Base-by-base conservation (phyloP, 2,113 vertebrate genomes). In the Ia io region DNA sequence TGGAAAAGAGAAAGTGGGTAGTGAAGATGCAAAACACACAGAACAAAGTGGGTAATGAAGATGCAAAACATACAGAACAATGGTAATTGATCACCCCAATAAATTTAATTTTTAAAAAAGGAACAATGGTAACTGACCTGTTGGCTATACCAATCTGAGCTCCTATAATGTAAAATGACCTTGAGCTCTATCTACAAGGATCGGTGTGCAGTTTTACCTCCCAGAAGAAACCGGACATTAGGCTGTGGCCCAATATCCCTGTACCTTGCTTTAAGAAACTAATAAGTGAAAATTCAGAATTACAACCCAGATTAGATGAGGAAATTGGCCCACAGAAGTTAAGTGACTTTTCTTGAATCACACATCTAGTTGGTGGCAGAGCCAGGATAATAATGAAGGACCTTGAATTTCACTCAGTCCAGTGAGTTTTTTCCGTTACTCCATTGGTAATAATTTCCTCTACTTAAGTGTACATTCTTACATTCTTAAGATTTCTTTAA, bases 261-360 rank as follows among this genome's bases (percentile, higher is more conserved):
- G 5, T 85, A 76, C n/a, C 51, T 94, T 65, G 14, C 59, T 90
- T 87, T 92, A 90, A 88, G 59, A 92, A 73, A 61, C 65, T 92
- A 94, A 22, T 96, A 92, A 91, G 77, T 82, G 69, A 96, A 91
- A 93, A 97, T 95, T 95, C 90, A 93, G 20, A 94, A 80, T 96
- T 90, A 96, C 44, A 97, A 37, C 76, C 37, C 70, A 77, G 51
- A 80, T 88, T 67, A 83, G 70, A 76, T 87, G 71, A 95, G 51
- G 65, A 91, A 95, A 87, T 94, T 82, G 80, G 76, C 77, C 61
- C 77, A 84, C 14, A 42, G 79, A 90, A n/a, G 18, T n/a, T 79
- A 63, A 86, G 40, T 80, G 79, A 86, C 20, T 91, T 96, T 93
- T 89, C 71, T 93, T 91, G 80, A 95, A 84, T 88, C 88, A 85